These are phyloP conservation scores for Drosophila paulistorum DNA, from an alignment of 1,140 invertebrate genomes.

Conservation along the genomic window DNA sequence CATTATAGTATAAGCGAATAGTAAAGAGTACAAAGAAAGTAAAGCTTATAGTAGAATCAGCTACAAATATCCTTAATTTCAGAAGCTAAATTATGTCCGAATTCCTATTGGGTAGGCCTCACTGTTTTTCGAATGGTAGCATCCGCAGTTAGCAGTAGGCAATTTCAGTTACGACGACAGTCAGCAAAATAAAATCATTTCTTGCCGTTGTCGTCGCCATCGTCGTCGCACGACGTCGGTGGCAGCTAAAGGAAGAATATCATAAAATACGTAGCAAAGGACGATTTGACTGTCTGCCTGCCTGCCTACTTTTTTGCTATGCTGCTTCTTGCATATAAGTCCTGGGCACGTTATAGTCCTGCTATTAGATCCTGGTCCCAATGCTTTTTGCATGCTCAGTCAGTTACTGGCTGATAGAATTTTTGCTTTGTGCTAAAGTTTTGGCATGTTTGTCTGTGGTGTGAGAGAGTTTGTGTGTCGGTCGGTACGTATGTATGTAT, in stretches of 20 bases:
- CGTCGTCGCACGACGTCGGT: slow-evolving; percentile 4
- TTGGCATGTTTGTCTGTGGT: slow-evolving; percentile 35
- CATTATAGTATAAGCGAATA: too few species aligned
- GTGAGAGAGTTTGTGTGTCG: not conserved
- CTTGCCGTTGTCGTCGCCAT: slow-evolving; percentile 39
- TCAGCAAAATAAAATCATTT: slow-evolving; percentile 78
- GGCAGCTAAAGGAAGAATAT: slow-evolving; percentile 59
- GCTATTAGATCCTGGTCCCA: slow-evolving; percentile 49
- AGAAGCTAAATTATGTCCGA: slow-evolving; percentile 23
- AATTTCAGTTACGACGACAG: slow-evolving; percentile 76
- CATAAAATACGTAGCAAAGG: slow-evolving; percentile 78
- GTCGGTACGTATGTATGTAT: not conserved
- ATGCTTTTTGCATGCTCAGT: slow-evolving; percentile 74
- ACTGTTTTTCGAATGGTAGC: slow-evolving; percentile 40
- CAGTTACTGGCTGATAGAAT: slow-evolving; percentile 64
- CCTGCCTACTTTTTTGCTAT: not conserved
- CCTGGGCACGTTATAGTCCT: slow-evolving; percentile 48
- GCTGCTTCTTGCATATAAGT: slow-evolving; percentile 40
- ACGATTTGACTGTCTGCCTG: slow-evolving; percentile 56
- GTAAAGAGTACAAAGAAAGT: too few species aligned
- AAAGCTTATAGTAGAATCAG: too few species aligned
- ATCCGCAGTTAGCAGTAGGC: slow-evolving; percentile 62
- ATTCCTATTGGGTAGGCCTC: slow-evolving; percentile 49
- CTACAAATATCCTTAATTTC: not conserved
- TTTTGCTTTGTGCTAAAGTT: slow-evolving; percentile 74